phyloP scores from a whole-genome alignment of 1,140 invertebrate genomes.

The Trichonephila inaurata region DNA sequence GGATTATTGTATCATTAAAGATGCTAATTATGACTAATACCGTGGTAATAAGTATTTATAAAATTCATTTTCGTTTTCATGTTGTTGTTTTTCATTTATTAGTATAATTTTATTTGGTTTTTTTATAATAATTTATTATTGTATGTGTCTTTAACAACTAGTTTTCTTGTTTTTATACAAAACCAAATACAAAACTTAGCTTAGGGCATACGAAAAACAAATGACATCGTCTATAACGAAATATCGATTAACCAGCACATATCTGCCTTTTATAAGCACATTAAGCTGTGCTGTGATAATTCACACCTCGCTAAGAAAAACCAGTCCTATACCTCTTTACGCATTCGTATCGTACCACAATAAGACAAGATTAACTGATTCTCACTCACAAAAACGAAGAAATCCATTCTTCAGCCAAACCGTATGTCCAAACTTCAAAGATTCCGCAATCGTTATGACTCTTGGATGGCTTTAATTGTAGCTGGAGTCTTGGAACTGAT shows the following conservation, averaged over 20 bases:
- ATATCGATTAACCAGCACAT: background rate
- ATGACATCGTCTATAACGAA: too few species aligned
- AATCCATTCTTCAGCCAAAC: conserved; percentile 12
- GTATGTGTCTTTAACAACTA: too few species aligned
- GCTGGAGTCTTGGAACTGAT: conserved; percentile 25
- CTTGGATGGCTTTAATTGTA: conserved; percentile 45
- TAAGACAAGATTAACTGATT: background rate
- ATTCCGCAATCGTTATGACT: conserved; percentile 28
- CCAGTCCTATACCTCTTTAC: background rate
- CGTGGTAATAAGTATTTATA: too few species aligned
- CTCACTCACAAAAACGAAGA: background rate
- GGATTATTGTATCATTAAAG: too few species aligned
- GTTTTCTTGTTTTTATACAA: too few species aligned
- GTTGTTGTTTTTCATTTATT: too few species aligned
- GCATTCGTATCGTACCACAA: background rate
- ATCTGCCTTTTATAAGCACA: background rate
- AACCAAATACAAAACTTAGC: too few species aligned
- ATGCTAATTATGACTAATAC: too few species aligned
- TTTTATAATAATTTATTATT: too few species aligned
- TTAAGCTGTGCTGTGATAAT: background rate
- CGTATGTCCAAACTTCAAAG: conserved; percentile 4
- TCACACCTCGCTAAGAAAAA: background rate
- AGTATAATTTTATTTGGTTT: too few species aligned
- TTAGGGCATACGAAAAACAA: too few species aligned
- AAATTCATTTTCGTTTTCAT: too few species aligned